Base-by-base conservation (phyloP, 2,797 vertebrate species). In the Pteronotus mesoamericanus region DNA sequence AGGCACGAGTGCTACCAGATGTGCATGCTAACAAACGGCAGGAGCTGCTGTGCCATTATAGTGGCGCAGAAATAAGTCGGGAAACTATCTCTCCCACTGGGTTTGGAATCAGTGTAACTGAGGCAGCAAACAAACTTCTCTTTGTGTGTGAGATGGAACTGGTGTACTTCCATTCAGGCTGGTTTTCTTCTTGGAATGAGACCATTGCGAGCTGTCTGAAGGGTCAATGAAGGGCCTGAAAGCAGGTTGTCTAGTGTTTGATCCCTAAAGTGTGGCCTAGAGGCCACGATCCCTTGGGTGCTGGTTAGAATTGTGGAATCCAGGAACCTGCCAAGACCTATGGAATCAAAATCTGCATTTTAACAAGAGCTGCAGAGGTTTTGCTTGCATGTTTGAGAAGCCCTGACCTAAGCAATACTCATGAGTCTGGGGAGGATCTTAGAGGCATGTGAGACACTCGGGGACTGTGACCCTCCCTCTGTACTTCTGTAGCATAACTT, bases 1-100 rank as follows among this genome's bases (percentile, higher is more conserved):
- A 97, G 98, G 94, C 94, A 92, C 34, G 86, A 69, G 94, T 46
- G 77, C 92, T 93, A 93, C 97, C 97, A 98, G 97, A 96, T 98
- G 97, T 98, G 96, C 61, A 0, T 59, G 89, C 97, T 97, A 97
- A 97, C 90, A 94, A 95, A 97, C 94, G 83, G 53, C 68, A 86
- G 91, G 92, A 74, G 77, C 97, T 89, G 66, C 3, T 97, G 97
- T 96, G 94, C 74, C 69, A 91, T 97, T 84, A 61, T 19, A 80
- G 44, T 86, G 80, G 53, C 29, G 84, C 68, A 97, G 89, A 97
- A 97, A 97, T 86, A 69, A 80, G 97, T 75, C 51, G 75, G 92
- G 97, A 94, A 95, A 69, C 88, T 37, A 44, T 75, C 32, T 75
- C 51, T 75, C 61, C 89, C 37, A 32, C 46, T 72, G 90, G 77